These are phyloP conservation scores for Hirundo rustica DNA, from an alignment of 2,797 vertebrate genomes.

Conservation along the genomic window DNA sequence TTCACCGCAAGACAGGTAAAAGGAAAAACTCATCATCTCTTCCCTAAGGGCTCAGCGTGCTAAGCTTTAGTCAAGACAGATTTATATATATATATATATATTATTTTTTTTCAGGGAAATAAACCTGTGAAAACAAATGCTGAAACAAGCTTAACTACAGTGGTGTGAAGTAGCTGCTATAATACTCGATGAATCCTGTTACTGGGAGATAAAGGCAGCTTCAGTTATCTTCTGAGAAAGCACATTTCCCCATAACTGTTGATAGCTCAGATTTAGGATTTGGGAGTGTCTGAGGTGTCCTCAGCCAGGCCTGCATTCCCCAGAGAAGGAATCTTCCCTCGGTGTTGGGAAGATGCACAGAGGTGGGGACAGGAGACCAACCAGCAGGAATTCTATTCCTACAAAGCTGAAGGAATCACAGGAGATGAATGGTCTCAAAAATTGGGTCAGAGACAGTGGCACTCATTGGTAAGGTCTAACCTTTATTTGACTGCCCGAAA, in stretches of 20 bases:
- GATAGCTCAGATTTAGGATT: neutral
- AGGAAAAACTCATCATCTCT: neutral
- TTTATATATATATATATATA: neutral
- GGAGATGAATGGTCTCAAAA: neutral
- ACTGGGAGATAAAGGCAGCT: conserved; percentile 31
- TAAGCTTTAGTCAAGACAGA: neutral
- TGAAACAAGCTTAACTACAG: conserved; percentile 19
- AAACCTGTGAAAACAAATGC: conserved; percentile 41
- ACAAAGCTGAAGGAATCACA: neutral
- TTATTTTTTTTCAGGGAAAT: neutral
- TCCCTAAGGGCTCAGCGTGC: neutral
- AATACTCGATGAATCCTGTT: neutral
- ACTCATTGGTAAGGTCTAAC: neutral
- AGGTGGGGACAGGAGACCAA: accelerated
- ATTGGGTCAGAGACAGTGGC: neutral
- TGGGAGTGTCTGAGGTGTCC: neutral
- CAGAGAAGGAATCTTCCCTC: neutral
- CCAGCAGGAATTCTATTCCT: neutral
- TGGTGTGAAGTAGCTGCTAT: neutral
- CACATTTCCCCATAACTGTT: neutral
- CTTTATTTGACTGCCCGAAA: neutral
- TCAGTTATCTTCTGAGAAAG: neutral
- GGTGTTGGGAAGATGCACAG: neutral
- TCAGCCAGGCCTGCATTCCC: neutral
- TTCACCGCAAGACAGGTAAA: neutral